Evolutionary conservation across 2,888 invertebrate species (phyloP), one percentile per base, ranked within the genome.

Genomic region (Chymomyza fuscimana): DNA sequence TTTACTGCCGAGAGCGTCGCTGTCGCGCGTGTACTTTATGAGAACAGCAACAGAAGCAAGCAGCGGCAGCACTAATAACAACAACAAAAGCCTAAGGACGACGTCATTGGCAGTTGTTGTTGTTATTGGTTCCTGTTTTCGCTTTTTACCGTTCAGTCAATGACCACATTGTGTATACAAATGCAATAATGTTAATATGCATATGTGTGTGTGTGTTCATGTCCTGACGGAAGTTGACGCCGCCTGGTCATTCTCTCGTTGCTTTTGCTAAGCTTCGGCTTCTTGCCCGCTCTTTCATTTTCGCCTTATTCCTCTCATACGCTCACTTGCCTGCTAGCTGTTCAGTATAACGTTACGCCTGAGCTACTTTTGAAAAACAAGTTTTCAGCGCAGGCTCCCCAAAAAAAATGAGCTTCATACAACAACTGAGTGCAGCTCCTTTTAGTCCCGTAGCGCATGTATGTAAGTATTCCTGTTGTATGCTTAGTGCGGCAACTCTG

Each of bases 61-160:
- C 72, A 22, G 22, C 15, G 25, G 15, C 58, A 54, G 58, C 7
- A 60, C 72, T 67, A 59, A 63, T 68, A 61, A 66, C 71, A 59
- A 59, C 71, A 58, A 61, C 71, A 16, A 54, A 63, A 52, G 76
- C 73, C 40, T 46, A 46, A 80, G 72, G 83, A 82, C 87, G 87
- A 83, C 88, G 87, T 86, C 88, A 82, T 87, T 86, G 74, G 50
- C 1, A 79, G 71, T 32, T 78, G 71, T 65, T 71, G 76, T 78
- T 77, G 67, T 72, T 65, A 19, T 61, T 76, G 71, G 87, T 87
- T 88, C 80, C 88, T 86, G 82, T 88, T 85, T 88, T 88, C 84
- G 85, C 87, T 86, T 88, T 88, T 88, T 86, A 88, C 88, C 87
- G 85, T 86, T 88, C 85, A 86, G 85, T 86, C 85, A 86, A 88